A percentile compares a stretch with the other conserved stretches of the same genome.
phyloP scores from a whole-genome alignment of 2,113 vertebrate species.

The Daphoenositta chrysoptera region DNA sequence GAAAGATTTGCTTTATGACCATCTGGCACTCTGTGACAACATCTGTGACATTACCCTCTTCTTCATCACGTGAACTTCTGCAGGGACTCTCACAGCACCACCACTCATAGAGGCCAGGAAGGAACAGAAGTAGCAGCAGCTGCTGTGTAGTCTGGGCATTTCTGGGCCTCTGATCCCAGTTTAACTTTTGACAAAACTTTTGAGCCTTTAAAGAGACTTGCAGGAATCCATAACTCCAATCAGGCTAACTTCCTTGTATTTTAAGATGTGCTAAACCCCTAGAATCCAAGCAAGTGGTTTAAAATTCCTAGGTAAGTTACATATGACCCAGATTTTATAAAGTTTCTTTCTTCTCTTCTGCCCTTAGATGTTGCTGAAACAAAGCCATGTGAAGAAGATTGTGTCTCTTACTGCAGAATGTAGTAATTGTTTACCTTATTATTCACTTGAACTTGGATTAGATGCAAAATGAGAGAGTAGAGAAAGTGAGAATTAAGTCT shows the following conservation, averaged over 20 bases:
- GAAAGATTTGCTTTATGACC: not conserved
- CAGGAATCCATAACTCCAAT: not conserved
- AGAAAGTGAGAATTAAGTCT: not conserved
- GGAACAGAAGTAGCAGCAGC: not conserved
- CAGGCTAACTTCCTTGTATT: not conserved
- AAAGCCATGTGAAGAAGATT: not conserved
- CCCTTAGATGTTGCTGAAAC: not conserved
- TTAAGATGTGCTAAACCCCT: not conserved
- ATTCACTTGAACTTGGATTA: not conserved
- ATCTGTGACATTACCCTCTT: not conserved
- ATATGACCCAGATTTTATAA: not conserved
- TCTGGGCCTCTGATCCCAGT: not conserved
- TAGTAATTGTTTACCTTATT: not conserved
- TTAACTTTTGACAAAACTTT: not conserved
- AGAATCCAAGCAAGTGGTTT: not conserved
- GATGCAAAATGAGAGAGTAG: not conserved
- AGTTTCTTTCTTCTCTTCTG: not conserved
- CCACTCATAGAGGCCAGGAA: not conserved
- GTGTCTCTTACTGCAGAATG: not conserved
- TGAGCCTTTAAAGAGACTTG: not conserved
- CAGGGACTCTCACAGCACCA: not conserved
- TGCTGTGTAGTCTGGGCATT: not conserved
- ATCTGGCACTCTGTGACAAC: not conserved
- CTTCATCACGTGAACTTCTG: not conserved
- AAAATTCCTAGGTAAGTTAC: not conserved